Conservation (phyloP, 2,113 vertebrate genomes). For the Sturnus vulgaris region DNA sequence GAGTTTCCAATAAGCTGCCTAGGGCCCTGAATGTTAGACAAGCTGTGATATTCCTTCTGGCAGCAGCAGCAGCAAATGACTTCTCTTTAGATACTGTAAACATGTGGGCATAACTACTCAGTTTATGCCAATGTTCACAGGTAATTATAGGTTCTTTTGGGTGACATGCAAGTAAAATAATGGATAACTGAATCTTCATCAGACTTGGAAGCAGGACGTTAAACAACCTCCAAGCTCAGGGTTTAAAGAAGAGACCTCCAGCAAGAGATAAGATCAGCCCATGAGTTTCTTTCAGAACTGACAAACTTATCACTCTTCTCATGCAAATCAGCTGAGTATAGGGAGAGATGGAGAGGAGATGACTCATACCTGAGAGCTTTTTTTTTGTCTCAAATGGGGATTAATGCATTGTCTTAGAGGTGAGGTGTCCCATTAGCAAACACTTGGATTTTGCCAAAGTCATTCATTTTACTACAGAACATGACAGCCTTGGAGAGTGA, state of each 20-base stretch:
- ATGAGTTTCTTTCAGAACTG: background rate
- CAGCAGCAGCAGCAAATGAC: background rate
- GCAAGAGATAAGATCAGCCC: slow-evolving; percentile 37
- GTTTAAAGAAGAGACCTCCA: slow-evolving; percentile 29
- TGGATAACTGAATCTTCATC: background rate
- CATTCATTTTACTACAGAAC: background rate
- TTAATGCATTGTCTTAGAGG: background rate
- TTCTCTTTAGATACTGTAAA: background rate
- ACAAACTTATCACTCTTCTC: slow-evolving; percentile 14
- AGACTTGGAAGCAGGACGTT: background rate
- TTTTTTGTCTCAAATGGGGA: background rate
- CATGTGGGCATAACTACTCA: background rate
- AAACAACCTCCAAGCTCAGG: background rate
- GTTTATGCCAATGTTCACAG: background rate
- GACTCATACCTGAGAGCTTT: background rate
- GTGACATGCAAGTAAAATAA: background rate
- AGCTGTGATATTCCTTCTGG: slow-evolving; percentile 1
- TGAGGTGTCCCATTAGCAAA: background rate
- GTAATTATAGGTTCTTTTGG: background rate
- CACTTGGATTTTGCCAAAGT: background rate
- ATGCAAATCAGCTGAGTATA: background rate
- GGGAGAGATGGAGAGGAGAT: background rate
- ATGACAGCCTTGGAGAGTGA: background rate
- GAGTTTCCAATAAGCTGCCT: background rate
- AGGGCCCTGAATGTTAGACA: background rate